A percentile compares a stretch with the other conserved stretches of the same genome.
These are phyloP conservation scores for Nycticryphes semicollaris DNA, from an alignment of 2,113 vertebrate species.

Conservation along the genomic window DNA sequence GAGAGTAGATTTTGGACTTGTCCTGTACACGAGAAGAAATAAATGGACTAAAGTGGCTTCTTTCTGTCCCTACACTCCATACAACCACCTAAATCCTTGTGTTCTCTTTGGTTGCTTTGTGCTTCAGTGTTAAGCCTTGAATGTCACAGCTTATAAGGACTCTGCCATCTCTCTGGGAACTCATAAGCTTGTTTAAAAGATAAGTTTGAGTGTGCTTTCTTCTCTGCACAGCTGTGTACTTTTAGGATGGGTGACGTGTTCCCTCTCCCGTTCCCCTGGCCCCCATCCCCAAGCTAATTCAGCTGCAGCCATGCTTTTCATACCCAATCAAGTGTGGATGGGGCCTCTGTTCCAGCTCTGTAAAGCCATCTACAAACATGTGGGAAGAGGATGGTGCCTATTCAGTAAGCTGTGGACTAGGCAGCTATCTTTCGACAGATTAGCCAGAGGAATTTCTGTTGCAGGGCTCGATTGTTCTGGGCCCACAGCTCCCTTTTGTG, in stretches of 20 bases:
- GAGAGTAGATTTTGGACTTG: not conserved
- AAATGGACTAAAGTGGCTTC: not conserved
- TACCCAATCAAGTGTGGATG: conserved; percentile 58
- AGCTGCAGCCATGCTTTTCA: conserved; percentile 53
- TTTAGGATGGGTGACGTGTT: not conserved
- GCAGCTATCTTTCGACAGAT: conserved; percentile 81
- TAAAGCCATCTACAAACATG: conserved; percentile 47
- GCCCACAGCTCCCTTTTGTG: conserved; percentile 80
- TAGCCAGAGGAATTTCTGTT: conserved; percentile 79
- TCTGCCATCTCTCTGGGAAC: not conserved
- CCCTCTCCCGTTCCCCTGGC: not conserved
- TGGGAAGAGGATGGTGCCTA: conserved; percentile 55
- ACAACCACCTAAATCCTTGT: not conserved
- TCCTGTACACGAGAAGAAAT: not conserved
- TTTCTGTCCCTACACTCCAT: not conserved
- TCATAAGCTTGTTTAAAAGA: not conserved
- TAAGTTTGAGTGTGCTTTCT: not conserved
- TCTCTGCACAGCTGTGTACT: not conserved
- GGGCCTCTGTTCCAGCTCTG: not conserved
- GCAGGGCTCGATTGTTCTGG: conserved; percentile 73
- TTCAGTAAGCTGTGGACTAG: conserved; percentile 70
- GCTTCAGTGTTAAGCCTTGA: not conserved
- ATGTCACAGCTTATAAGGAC: not conserved
- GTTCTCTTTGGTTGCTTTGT: not conserved
- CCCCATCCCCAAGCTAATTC: not conserved